Base-by-base conservation (phyloP, 2,113 vertebrate species). In the Mola mola region DNA sequence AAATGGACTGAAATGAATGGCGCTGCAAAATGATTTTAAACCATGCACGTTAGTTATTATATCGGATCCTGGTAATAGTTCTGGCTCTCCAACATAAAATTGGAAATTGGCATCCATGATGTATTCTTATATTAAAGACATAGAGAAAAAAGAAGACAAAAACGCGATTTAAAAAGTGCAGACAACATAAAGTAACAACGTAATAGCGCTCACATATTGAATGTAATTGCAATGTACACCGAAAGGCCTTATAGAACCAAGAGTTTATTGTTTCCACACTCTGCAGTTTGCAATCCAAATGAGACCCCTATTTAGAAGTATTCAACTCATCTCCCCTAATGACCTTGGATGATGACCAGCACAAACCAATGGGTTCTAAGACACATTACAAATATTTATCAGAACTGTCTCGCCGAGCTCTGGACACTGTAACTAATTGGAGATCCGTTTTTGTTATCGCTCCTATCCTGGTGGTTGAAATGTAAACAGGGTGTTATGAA, bases 401-500 rank as follows among this genome's bases (percentile, higher is more conserved):
- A 48, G 62, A 50, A 51, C 43, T 52, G 83, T 73, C 66, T 67
- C 33, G 42, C 74, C 64, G 34, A 63, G 76, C 79, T 84, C 78
- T 84, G 76, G 81, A 86, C 85, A 84, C 81, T 87, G 84, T 84
- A 81, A 84, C 88, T 91, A 90, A 92, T 91, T 91, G 71, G 75
- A 77, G 75, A 78, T 76, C 61, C 66, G 59, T 77, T 85, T 88
- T 82, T 72, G 82, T 87, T 88, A 88, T 89, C 84, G 6, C 79
- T 86, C 63, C 71, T 82, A 85, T 86, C 73, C 65, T 68, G 72
- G 82, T 83, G 76, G 77, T 85, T 86, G 79, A 85, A 87, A 89
- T 88, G 86, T 90, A 92, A 92, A 89, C 90, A 91, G 66, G 57
- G 69, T 81, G 85, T 88, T 90, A 90, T 90, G 87, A 91, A 92